Percentiles rank a stretch among this genome's conserved stretches.
Evolutionary conservation across 1,140 invertebrate genomes (phyloP).

Genomic region (Pogonomyrmex barbatus): DNA sequence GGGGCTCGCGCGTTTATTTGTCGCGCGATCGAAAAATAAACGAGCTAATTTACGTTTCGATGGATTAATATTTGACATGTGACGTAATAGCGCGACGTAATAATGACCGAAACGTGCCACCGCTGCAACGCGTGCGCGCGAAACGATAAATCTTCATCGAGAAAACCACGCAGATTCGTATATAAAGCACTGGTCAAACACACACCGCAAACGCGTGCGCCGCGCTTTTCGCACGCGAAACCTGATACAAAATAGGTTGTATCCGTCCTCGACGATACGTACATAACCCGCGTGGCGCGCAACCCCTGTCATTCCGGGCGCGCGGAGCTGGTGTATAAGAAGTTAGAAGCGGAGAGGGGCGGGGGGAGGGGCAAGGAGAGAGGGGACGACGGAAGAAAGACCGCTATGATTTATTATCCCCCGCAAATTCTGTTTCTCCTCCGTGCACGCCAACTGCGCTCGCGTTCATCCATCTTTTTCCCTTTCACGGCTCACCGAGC

Average conservation of each 20-base stretch:
- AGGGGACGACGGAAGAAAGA: constrained; percentile 72
- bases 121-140: background rate
- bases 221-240: constrained; percentile 41
- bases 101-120: constrained; percentile 27
- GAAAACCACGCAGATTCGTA: constrained; percentile 51
- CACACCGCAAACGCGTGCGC: constrained; percentile 15
- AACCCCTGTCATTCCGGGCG: constrained; percentile 61
- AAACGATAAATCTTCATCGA: constrained; percentile 52
- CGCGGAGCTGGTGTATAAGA: constrained; percentile 67
- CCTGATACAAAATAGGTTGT: constrained; percentile 62
- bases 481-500: constrained; percentile 85
- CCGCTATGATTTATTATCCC: constrained; percentile 85
- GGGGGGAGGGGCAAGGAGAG: background rate
- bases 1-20: background rate
- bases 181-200: constrained; percentile 21
- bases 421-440: constrained; percentile 86
- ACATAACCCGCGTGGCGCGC: constrained; percentile 60
- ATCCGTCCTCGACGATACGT: constrained; percentile 63
- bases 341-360: constrained; percentile 60
- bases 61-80: constrained; percentile 9
- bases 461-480: constrained; percentile 86
- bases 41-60: constrained; percentile 17
- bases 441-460: constrained; percentile 83
- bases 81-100: constrained; percentile 12
- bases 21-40: constrained; percentile 10